Conservation (phyloP, 2,797 vertebrate genomes). For the Gadopsis bispinosus region DNA sequence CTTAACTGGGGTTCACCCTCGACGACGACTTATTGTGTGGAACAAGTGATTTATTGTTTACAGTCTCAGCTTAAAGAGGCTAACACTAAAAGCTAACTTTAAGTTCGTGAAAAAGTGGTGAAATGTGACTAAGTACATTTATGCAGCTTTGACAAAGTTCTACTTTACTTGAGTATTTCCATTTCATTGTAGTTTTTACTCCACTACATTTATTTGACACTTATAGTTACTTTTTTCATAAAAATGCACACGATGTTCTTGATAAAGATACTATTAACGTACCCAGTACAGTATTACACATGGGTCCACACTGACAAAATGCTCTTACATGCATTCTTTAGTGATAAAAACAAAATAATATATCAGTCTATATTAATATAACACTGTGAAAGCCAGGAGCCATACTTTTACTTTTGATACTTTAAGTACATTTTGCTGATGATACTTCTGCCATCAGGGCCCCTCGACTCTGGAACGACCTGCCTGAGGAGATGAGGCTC, state of each 20-base stretch:
- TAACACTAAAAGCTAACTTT: background rate
- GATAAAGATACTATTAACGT: background rate
- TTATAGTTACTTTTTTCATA: background rate
- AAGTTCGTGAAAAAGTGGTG: too few species aligned
- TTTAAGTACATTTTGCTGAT: too few species aligned
- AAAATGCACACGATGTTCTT: background rate
- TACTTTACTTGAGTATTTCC: too few species aligned
- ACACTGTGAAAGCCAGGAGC: background rate
- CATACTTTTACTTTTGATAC: too few species aligned
- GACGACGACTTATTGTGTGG: too few species aligned
- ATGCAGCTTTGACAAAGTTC: too few species aligned
- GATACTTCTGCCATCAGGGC: background rate
- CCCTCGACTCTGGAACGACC: too few species aligned
- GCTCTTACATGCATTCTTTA: background rate
- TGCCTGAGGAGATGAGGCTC: too few species aligned
- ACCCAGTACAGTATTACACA: background rate
- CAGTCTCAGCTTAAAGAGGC: background rate
- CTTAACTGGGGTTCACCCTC: too few species aligned
- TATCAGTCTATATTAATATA: background rate
- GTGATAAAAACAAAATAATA: background rate
- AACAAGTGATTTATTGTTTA: background rate
- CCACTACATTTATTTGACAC: too few species aligned
- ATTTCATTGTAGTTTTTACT: too few species aligned
- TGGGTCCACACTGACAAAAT: background rate
- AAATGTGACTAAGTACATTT: too few species aligned